Evolutionary conservation across 1,140 invertebrate genomes (phyloP), one percentile per base, ranked within the genome.

Genomic region (Belonocnema kinseyi): DNA sequence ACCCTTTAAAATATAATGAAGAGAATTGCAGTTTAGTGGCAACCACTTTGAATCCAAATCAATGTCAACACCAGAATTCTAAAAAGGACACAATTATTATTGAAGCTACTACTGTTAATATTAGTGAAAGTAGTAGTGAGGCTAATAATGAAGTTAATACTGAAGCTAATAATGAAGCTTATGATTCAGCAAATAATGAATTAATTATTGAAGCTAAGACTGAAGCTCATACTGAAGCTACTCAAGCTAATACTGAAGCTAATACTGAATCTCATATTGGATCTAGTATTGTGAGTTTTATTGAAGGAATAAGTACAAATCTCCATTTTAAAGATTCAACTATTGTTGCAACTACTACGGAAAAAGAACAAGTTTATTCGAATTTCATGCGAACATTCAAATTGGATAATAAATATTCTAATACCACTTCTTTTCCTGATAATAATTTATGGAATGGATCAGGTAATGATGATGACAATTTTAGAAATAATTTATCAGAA

Each of bases 1-100:
- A 71, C n/a, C 40, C 72, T 14, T 77, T 72, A 14, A 71, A 61
- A 19, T 3, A 54, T n/a, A 10, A 54, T 1, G n/a, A 40, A n/a
- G 21, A n/a, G 0, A 46, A 46, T 46, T 46, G 40, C 40, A 46
- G 40, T 46, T 10, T 11, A 46, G 0, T 11, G 6, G 6, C 40
- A 46, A 66, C 61, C 7, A 66, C 14, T 46, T 40, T 66, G 40
- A 40, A 66, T 66, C 14, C 61, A 40, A 3, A 66, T 40, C 33
- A 66, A 13, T 66, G 33, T 66, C 5, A 33, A 66, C 17, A 40
- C 40, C 21, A 1, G 26, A 58, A 21, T 58, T 21, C 10, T 26
- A 21, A 26, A 58, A 8, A 19, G 19, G 17, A 56, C 6, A 58
- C 56, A 19, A 54, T 10, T 54, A 54, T 17, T 54, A 54, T 17